Base-by-base conservation (phyloP, 1,140 invertebrate genomes). In the Cecropterus lyciades region DNA sequence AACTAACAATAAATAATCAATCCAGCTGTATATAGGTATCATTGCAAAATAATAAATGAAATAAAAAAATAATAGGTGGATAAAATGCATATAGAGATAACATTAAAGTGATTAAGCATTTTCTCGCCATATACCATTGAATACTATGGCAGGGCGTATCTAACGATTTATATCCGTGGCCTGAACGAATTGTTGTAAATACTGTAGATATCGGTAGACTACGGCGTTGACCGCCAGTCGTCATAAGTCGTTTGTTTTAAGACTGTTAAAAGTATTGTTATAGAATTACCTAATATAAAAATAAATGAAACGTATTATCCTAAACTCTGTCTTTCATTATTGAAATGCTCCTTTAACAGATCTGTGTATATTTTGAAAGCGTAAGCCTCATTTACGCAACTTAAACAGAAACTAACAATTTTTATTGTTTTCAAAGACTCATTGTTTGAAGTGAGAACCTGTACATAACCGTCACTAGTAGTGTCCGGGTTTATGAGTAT, bases 201-300 rank as follows among this genome's bases (percentile, higher is more conserved):
- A 85, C 65, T 86, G 85, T 90, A 87, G 67, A 88, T 87, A 89
- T 57, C 17, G 16, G 55, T 45, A 57, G 70, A 78, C 66, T 68
- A 68, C 60, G 82, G 87, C 80, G 84, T 85, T 72, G 80, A 88
- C 66, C 85, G 86, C 81, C 72, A 69, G 49, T 68, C 76, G 75
- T 82, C 85, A n/a, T 85, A 84, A 91, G 87, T 91, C 89, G 87
- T 87, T 85, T 70, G 82, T 84, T 87, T 82, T 91, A 91, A 91
- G 89, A 91, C 87, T 91, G 89, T 91, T 91, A 89, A 83, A 89
- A 89, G 85, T 91, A 91, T 91, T 91, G 85, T 89, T 89, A 87
- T 85, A 84, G 70, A 88, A 84, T 63, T 87, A 89, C 77, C 84
- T 91, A 91, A 89, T 89, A 89, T 91, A 89, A 91, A 89, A 88